A percentile compares a stretch with the other conserved stretches of the same genome.
Conservation (phyloP, 2,113 vertebrate species). For the Nannospalax galili region DNA sequence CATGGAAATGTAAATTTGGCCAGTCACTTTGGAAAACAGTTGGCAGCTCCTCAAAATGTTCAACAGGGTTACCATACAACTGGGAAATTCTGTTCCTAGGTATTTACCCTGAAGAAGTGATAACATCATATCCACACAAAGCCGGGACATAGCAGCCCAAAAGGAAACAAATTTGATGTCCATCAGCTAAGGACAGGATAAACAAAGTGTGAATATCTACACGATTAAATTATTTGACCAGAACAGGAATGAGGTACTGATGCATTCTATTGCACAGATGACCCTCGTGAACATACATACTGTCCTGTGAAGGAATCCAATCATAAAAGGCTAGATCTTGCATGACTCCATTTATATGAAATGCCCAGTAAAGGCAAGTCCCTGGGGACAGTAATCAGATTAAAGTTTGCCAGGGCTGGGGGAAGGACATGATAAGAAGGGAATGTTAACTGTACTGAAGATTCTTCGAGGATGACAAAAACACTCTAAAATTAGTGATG, state of each 20-base stretch:
- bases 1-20: background rate
- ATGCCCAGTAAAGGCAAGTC: background rate
- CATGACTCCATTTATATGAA: background rate
- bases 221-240: background rate
- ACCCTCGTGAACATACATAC: background rate
- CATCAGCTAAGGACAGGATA: background rate
- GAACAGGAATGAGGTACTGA: no score
- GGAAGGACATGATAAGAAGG: background rate
- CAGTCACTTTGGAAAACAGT: background rate
- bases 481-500: slow-evolving; percentile 32
- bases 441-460: background rate
- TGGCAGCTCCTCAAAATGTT: background rate
- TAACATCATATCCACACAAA: background rate
- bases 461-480: background rate
- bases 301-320: background rate
- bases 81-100: background rate
- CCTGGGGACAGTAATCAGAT: background rate
- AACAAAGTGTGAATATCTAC: background rate
- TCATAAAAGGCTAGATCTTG: background rate
- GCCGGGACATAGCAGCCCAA: background rate
- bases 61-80: background rate
- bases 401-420: background rate
- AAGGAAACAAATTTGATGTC: background rate
- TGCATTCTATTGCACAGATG: background rate
- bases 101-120: background rate